A percentile compares a stretch with the other conserved stretches of the same genome.
phyloP scores from a whole-genome alignment of 2,888 invertebrate species.

The Anthoptus insignis region DNA sequence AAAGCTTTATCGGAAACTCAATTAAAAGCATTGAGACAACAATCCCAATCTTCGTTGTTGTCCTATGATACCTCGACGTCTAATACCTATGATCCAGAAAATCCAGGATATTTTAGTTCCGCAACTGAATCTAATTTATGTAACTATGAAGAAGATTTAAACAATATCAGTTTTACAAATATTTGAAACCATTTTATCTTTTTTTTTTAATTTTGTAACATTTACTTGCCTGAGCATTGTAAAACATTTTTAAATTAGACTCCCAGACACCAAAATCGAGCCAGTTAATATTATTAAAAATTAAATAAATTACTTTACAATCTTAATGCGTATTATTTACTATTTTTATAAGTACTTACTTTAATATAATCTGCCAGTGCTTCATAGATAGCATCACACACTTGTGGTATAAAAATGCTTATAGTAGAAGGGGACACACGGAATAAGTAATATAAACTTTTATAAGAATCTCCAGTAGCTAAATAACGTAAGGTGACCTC shows the following conservation, averaged over 20 bases:
- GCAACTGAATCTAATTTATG: constrained; percentile 21
- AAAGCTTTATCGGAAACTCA: constrained; percentile 19
- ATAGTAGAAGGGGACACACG: constrained; percentile 5
- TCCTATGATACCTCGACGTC: constrained; percentile 13
- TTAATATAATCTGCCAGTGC: neutral
- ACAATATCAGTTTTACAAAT: constrained; percentile 21
- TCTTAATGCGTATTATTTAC: too few relatives aligned
- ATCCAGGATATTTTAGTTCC: constrained; percentile 26
- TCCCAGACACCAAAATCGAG: constrained; percentile 18
- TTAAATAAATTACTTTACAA: too few relatives aligned
- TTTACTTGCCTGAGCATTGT: constrained; percentile 4
- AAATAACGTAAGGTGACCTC: constrained; percentile 20
- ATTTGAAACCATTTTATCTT: constrained; percentile 7
- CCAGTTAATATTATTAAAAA: too few relatives aligned
- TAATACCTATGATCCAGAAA: constrained; percentile 21
- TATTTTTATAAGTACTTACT: neutral
- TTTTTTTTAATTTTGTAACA: constrained; percentile 18
- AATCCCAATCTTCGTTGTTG: constrained; percentile 22
- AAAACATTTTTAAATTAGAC: constrained; percentile 17
- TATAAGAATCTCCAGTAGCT: constrained; percentile 32
- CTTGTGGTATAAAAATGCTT: constrained; percentile 13
- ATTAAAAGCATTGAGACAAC: constrained; percentile 26
- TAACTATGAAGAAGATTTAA: constrained; percentile 19
- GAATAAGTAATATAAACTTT: constrained; percentile 32
- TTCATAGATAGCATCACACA: neutral